Evolutionary conservation across 2,888 invertebrate species (phyloP).

Genomic region (Caenorhabditis sp.): DNA sequence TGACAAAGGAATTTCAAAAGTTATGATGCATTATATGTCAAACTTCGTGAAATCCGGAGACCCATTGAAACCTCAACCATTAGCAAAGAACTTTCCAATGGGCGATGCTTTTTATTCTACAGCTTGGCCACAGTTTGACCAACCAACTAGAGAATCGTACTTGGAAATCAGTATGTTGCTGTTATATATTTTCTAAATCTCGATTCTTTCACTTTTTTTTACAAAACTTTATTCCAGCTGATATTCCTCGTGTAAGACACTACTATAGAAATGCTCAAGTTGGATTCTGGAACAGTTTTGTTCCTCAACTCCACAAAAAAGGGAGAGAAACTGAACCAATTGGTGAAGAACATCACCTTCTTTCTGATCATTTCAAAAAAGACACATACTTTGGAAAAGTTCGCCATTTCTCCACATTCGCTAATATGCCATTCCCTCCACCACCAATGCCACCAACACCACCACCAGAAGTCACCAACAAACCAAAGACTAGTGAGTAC

Average conservation of each 20-base stretch:
- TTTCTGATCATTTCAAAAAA: constrained; percentile 63
- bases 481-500: constrained; percentile 44
- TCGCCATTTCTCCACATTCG: constrained; percentile 59
- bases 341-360: constrained; percentile 62
- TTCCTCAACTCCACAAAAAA: constrained; percentile 64
- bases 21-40: constrained; percentile 69
- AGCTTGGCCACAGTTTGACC: constrained; percentile 69
- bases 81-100: constrained; percentile 60
- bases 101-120: constrained; percentile 64
- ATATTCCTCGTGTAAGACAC: constrained; percentile 65
- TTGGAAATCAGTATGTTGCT: constrained; percentile 67
- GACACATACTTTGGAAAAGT: constrained; percentile 67
- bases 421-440: constrained; percentile 67
- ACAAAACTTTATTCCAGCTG: constrained; percentile 46
- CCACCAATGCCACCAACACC: constrained; percentile 70
- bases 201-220: not conserved
- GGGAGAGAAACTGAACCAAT: constrained; percentile 45
- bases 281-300: constrained; percentile 69
- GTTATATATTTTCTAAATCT: no score
- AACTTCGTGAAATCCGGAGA: constrained; percentile 71
- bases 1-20: constrained; percentile 65
- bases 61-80: constrained; percentile 63
- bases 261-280: constrained; percentile 69
- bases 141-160: constrained; percentile 67
- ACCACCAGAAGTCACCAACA: constrained; percentile 48